Evolutionary conservation across 1,140 invertebrate genomes (phyloP).

Genomic region (Scaptomyza hsui): DNA sequence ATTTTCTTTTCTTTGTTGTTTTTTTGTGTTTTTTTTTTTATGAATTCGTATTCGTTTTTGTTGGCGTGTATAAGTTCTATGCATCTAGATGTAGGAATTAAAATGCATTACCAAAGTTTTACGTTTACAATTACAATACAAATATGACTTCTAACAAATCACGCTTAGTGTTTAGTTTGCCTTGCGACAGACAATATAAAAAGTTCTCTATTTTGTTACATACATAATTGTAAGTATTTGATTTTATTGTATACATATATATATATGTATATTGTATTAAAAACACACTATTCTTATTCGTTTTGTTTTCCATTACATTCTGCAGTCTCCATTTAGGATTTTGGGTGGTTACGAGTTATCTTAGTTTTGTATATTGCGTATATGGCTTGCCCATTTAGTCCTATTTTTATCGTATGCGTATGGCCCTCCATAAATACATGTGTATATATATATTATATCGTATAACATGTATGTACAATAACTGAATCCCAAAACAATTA

Average conservation of each 20-base stretch:
- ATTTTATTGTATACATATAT: constrained; percentile 18
- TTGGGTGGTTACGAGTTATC: constrained; percentile 80
- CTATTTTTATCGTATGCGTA: constrained; percentile 46
- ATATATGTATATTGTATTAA: constrained; percentile 67
- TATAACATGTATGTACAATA: constrained; percentile 20
- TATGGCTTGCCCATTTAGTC: constrained; percentile 54
- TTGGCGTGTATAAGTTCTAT: constrained; percentile 32
- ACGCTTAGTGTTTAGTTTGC: constrained; percentile 66
- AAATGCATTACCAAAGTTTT: constrained; percentile 77
- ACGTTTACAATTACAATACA: constrained; percentile 52
- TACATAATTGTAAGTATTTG: constrained; percentile 40
- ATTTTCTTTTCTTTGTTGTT: constrained; percentile 31
- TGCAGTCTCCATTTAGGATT: constrained; percentile 81
- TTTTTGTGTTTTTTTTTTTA: constrained; percentile 34
- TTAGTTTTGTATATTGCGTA: constrained; percentile 72
- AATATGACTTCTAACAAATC: constrained; percentile 74
- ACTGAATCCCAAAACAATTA: constrained; percentile 22
- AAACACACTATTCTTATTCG: constrained; percentile 69
- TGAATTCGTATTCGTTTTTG: constrained; percentile 30
- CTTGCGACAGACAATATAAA: constrained; percentile 72
- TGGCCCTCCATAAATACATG: constrained; percentile 21
- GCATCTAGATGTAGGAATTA: constrained; percentile 63
- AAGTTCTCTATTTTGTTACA: constrained; percentile 70
- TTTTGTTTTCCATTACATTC: constrained; percentile 44
- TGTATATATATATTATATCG: constrained; percentile 1